Conservation (phyloP, 2,888 invertebrate species). For the Aphrophora alni region DNA sequence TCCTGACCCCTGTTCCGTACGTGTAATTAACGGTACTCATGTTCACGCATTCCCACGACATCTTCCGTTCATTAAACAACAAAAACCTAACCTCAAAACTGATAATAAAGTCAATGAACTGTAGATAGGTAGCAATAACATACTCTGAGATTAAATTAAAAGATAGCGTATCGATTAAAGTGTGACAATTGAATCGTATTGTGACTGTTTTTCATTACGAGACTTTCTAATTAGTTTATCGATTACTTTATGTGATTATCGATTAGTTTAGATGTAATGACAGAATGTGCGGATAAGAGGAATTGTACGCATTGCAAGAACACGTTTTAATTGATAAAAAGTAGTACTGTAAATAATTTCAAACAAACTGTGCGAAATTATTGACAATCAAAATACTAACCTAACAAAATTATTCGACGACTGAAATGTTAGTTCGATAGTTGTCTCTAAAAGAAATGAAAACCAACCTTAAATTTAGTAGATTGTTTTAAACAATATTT, state of each 20-base stretch:
- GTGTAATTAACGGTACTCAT: background rate
- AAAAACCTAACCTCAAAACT: background rate
- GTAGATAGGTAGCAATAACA: background rate
- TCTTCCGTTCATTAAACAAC: background rate
- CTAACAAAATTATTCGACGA: too few species aligned
- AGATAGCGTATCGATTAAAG: background rate
- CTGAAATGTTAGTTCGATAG: too few species aligned
- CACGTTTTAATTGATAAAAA: too few species aligned
- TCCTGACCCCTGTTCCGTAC: background rate
- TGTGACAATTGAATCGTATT: background rate
- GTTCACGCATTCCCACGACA: background rate
- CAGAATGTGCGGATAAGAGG: too few species aligned
- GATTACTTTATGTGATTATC: too few species aligned
- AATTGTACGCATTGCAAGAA: too few species aligned
- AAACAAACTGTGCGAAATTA: too few species aligned
- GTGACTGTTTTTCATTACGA: background rate
- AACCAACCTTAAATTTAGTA: too few species aligned
- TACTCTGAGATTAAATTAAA: background rate
- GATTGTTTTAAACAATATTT: too few species aligned
- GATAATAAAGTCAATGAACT: background rate
- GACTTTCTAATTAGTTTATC: background rate
- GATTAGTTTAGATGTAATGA: background rate
- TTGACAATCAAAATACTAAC: too few species aligned
- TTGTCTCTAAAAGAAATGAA: too few species aligned
- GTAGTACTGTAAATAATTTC: too few species aligned